These are phyloP conservation scores for Spinus pinus DNA, from an alignment of 2,797 vertebrate species.

Conservation along the genomic window DNA sequence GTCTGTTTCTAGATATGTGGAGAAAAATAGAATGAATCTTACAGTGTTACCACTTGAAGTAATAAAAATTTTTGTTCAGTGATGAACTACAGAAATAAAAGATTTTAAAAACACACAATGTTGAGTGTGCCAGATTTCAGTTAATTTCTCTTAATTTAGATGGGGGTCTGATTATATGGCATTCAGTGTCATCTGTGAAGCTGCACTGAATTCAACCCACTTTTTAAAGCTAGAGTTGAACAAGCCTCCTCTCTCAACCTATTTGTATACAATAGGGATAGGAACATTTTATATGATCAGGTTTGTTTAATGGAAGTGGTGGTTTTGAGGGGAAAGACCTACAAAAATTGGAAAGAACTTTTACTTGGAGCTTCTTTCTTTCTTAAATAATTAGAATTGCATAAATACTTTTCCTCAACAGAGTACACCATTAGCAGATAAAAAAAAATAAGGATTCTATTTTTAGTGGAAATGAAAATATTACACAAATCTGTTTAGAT, in stretches of 20 bases:
- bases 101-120: not conserved
- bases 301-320: not conserved
- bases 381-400: not conserved
- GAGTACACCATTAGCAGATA: not conserved
- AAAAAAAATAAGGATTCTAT: not conserved
- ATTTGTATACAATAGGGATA: not conserved
- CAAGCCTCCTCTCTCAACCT: not conserved
- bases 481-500: not conserved
- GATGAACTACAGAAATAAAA: not conserved
- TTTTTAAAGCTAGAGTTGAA: not conserved
- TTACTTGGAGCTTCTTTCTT: not conserved
- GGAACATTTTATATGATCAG: not conserved
- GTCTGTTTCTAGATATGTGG: not conserved
- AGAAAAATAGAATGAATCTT: not conserved
- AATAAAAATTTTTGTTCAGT: not conserved
- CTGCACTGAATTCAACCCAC: not conserved
- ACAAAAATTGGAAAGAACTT: not conserved
- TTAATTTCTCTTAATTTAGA: not conserved
- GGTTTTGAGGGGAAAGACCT: rapidly evolving
- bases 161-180: not conserved
- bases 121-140: not conserved
- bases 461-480: not conserved
- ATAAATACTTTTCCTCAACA: not conserved
- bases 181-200: not conserved
- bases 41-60: rapidly evolving